Conservation (phyloP, 2,113 vertebrate species). For the Herpailurus yagouaroundi region DNA sequence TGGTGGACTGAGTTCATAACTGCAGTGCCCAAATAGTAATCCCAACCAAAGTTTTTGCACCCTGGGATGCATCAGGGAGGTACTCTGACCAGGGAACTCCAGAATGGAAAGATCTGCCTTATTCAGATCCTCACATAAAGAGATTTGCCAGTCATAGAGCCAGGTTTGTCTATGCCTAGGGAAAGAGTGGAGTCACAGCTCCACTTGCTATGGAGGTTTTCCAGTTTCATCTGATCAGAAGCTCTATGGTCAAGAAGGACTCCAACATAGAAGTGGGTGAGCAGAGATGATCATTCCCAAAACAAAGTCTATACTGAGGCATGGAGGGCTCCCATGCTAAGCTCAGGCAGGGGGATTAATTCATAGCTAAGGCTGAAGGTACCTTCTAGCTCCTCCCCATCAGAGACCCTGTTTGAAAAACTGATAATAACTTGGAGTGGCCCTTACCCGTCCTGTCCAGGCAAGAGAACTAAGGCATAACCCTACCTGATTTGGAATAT, state of each 20-base stretch:
- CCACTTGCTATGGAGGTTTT: not conserved
- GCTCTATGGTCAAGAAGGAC: not conserved
- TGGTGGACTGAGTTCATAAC: not conserved
- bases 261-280: not conserved
- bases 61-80: not conserved
- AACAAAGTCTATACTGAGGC: not conserved
- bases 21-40: not conserved
- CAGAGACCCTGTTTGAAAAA: not conserved
- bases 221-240: not conserved
- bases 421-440: not conserved
- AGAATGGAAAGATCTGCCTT: not conserved
- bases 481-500: not conserved
- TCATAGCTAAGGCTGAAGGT: not conserved
- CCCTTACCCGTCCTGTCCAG: not conserved
- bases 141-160: not conserved
- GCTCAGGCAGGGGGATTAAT: not conserved
- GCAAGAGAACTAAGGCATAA: not conserved
- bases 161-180: not conserved
- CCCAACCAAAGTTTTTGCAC: not conserved
- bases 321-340: not conserved
- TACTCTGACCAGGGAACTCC: not conserved
- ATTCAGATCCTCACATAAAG: not conserved
- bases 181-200: not conserved
- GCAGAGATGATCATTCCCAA: not conserved
- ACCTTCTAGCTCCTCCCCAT: not conserved